phyloP scores from a whole-genome alignment of 2,113 vertebrate species.

The Xiphophorus couchianus region DNA sequence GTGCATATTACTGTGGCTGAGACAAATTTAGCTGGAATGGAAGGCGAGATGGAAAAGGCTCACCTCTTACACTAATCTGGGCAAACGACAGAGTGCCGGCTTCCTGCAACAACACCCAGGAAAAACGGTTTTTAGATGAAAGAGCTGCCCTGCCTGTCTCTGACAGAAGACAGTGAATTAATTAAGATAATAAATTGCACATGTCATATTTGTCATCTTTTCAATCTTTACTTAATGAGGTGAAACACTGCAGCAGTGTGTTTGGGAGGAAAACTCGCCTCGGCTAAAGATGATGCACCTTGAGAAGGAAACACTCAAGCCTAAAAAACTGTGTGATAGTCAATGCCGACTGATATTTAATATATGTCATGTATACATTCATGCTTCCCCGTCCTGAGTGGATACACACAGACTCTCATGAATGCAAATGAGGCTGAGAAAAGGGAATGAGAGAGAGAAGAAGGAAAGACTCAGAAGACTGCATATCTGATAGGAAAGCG shows the following conservation, averaged over 20 bases:
- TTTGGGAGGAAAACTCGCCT: constrained; percentile 34
- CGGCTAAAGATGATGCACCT: constrained; percentile 19
- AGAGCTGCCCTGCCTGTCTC: constrained; percentile 49
- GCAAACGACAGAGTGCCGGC: constrained; percentile 40
- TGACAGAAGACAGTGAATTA: constrained; percentile 64
- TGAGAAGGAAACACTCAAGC: constrained; percentile 25
- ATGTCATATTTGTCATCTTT: constrained; percentile 71
- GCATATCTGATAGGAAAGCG: constrained; percentile 61
- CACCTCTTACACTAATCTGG: constrained; percentile 65
- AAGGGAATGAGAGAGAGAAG: constrained; percentile 13
- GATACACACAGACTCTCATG: constrained; percentile 39
- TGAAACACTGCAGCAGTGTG: constrained; percentile 38
- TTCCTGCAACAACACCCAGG: constrained; percentile 26
- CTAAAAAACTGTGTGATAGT: constrained; percentile 21
- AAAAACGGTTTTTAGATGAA: constrained; percentile 35
- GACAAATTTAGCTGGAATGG: constrained; percentile 67
- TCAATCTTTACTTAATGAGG: constrained; percentile 73
- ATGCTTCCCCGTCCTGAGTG: constrained; percentile 44
- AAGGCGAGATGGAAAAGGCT: constrained; percentile 62
- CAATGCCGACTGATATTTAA: constrained; percentile 52
- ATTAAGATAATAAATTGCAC: constrained; percentile 74
- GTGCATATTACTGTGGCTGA: constrained; percentile 69
- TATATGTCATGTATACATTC: constrained; percentile 64
- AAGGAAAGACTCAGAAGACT: constrained; percentile 49
- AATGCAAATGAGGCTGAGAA: constrained; percentile 53